Evolutionary conservation across 2,113 vertebrate genomes (phyloP), one percentile per base, ranked within the genome.

Genomic region (Seriola aureovittata): DNA sequence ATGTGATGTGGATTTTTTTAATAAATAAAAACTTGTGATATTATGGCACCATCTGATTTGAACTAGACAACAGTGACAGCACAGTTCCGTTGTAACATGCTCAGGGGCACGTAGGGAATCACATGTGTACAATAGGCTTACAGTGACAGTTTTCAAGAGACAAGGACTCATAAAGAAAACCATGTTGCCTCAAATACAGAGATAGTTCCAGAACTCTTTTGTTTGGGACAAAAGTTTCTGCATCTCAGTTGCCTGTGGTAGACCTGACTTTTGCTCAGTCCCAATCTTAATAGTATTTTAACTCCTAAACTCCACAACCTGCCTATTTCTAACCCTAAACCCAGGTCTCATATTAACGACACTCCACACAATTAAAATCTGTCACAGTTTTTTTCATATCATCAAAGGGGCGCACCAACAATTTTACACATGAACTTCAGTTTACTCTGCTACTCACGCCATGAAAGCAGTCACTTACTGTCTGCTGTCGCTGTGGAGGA

Each of bases 81-180:
- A 36, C 23, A 75, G 59, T 60, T 57, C 12, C 63, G 50, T 29
- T n/a, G 44, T 63, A 48, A 14, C 32, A 54, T 48, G 64, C 55
- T 71, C 21, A 62, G 71, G 40, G 75, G 81, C 81, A 76, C 9
- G 1, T 36, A 46, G 23, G 44, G 6, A 75, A 67, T 80, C 78
- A 82, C 78, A 68, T 85, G 78, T 75, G 52, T 21, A 57, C 55
- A 75, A 29, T 23, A 68, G 34, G 16, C 19, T 62, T 25, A 29
- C 11, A 79, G 77, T 79, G 34, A 82, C 57, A 50, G n/a, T 29
- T 62, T 16, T 29, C 46, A 46, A 71, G 21, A 66, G 21, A 66
- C 34, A 59, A 14, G 21, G 23, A 57, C 29, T 68, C 10, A 58
- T 21, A 14, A 42, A 14, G 32, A 17, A 13, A 17, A 38, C 1